These are phyloP conservation scores for Schizothorax lantsangensis DNA, from an alignment of 2,797 vertebrate genomes.

Conservation along the genomic window DNA sequence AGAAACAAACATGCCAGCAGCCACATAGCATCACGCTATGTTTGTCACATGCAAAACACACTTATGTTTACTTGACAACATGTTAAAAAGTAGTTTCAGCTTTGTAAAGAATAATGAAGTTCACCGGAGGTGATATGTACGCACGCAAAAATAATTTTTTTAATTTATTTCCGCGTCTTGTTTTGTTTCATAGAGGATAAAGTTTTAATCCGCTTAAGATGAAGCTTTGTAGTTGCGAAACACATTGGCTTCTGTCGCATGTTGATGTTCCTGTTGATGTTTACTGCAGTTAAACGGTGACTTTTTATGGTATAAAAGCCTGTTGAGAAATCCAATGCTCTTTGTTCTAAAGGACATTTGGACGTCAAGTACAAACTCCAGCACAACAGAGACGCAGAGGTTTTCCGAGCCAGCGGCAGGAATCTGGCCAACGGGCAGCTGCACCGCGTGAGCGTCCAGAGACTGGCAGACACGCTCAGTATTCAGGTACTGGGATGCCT, in stretches of 20 bases:
- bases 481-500: slow-evolving; percentile 74
- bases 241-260: slow-evolving; percentile 26
- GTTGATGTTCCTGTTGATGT: slow-evolving; percentile 30
- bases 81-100: background rate
- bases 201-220: slow-evolving; percentile 67
- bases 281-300: background rate
- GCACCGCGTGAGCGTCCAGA: slow-evolving; percentile 80
- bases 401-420: slow-evolving; percentile 79
- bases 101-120: background rate
- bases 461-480: slow-evolving; percentile 80
- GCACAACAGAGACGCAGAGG: slow-evolving; percentile 80
- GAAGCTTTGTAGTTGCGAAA: slow-evolving; percentile 56
- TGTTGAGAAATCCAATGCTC: slow-evolving; percentile 23
- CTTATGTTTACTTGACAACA: background rate
- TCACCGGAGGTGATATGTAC: background rate
- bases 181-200: slow-evolving; percentile 65
- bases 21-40: background rate
- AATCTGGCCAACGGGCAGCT: slow-evolving; percentile 86
- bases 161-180: slow-evolving; percentile 58
- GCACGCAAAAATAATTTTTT: slow-evolving; percentile 27
- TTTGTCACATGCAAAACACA: background rate
- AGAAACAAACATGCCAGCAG: background rate
- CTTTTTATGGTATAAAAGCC: slow-evolving; percentile 7
- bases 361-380: slow-evolving; percentile 90
- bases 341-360: slow-evolving; percentile 80